A percentile compares a stretch with the other conserved stretches of the same genome.
phyloP scores from a whole-genome alignment of 2,113 vertebrate species.

The Daphoenositta chrysoptera region DNA sequence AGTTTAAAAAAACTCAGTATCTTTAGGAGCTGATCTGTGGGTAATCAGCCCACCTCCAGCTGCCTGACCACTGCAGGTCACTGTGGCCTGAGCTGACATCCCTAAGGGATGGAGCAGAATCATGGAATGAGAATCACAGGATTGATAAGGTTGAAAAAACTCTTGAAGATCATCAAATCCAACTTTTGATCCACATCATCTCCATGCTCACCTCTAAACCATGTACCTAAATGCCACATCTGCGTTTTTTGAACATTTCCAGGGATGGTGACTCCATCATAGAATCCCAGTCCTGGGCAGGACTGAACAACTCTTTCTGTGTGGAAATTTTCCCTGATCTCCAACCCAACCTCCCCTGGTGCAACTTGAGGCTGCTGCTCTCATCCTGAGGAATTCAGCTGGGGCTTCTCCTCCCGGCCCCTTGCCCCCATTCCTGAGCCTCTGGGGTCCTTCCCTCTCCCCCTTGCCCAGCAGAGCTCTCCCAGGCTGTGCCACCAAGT shows the following conservation, averaged over 20 bases:
- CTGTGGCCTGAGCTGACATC: background rate
- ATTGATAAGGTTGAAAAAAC: background rate
- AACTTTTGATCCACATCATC: too few relatives aligned
- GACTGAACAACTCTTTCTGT: background rate
- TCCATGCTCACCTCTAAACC: background rate
- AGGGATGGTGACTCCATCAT: background rate
- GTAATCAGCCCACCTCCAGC: background rate
- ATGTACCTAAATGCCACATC: background rate
- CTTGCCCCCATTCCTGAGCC: background rate
- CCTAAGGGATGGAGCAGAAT: background rate
- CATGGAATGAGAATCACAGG: background rate
- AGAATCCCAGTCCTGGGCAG: background rate
- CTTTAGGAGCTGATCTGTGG: background rate
- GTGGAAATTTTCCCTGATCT: background rate
- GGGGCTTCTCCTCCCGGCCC: background rate
- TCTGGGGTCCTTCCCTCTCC: background rate
- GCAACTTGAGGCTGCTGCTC: background rate
- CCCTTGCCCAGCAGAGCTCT: background rate
- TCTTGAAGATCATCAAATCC: background rate
- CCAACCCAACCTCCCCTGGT: background rate
- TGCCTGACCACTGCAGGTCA: background rate
- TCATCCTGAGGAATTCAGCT: background rate
- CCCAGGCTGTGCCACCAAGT: background rate
- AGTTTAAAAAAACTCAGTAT: rapidly evolving
- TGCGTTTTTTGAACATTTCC: background rate